Conservation (phyloP, 2,797 vertebrate genomes). For the Diplodus puntazzo region DNA sequence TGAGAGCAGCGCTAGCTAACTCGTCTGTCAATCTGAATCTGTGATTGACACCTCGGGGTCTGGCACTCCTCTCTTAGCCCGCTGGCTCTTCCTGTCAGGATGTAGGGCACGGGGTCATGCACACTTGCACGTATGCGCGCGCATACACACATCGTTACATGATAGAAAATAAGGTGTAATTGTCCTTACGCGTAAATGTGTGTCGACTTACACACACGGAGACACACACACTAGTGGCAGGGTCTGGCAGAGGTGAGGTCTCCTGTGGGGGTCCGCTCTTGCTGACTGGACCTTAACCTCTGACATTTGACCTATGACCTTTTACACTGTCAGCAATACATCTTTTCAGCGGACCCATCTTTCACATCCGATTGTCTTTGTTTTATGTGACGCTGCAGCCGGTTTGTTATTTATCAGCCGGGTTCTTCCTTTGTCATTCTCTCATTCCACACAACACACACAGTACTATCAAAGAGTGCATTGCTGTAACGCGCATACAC, state of each 20-base stretch:
- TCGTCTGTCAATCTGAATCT: slow-evolving; percentile 78
- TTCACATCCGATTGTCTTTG: slow-evolving; percentile 17
- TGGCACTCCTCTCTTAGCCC: slow-evolving; percentile 61
- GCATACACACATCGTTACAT: slow-evolving; percentile 15
- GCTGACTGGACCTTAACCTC: slow-evolving; percentile 76
- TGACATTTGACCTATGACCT: slow-evolving; percentile 71
- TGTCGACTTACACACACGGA: slow-evolving; percentile 5
- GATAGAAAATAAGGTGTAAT: slow-evolving; percentile 19
- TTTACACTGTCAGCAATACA: slow-evolving; percentile 70
- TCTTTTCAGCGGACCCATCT: slow-evolving; percentile 35
- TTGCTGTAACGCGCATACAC: background rate
- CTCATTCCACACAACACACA: background rate
- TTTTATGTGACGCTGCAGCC: background rate
- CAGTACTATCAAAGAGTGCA: background rate
- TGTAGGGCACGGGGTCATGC: slow-evolving; percentile 72
- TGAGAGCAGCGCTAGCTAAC: slow-evolving; percentile 70
- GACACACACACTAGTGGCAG: background rate
- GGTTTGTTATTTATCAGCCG: background rate
- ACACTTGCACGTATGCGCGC: slow-evolving; percentile 22
- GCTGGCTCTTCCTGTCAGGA: slow-evolving; percentile 75
- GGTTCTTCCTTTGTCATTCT: background rate
- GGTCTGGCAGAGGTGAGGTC: slow-evolving; percentile 50
- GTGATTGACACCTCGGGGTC: slow-evolving; percentile 80
- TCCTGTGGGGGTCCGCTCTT: slow-evolving; percentile 44
- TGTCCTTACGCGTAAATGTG: slow-evolving; percentile 6